Evolutionary conservation across 92 coral and sea anemone species (phyloP).

Genomic region (Actinernus sp.): DNA sequence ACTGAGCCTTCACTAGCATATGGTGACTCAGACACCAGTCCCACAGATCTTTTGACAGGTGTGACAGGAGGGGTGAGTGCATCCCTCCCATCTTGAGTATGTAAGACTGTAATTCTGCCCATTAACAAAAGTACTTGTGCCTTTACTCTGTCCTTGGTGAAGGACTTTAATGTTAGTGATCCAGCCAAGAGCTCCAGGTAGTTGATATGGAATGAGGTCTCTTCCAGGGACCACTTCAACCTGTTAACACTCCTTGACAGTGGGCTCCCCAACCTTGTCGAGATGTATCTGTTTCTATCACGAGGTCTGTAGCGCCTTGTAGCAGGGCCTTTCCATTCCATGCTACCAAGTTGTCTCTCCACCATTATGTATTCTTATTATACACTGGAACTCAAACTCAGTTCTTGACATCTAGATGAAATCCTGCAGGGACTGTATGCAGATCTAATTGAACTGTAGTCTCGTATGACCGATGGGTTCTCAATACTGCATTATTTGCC

Average conservation of each 20-base stretch:
- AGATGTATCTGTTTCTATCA: constrained; percentile 68
- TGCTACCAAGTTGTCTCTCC: constrained; percentile 38
- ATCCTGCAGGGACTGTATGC: not conserved
- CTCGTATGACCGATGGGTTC: constrained; percentile 36
- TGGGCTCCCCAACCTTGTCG: constrained; percentile 55
- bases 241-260: constrained; percentile 51
- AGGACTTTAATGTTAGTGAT: constrained; percentile 5
- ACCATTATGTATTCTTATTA: constrained; percentile 44
- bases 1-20: constrained; percentile 14
- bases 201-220: constrained; percentile 15
- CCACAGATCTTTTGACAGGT: constrained; percentile 37
- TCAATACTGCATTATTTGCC: constrained; percentile 4
- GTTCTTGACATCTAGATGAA: too few relatives aligned
- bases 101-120: constrained; percentile 41
- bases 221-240: constrained; percentile 25
- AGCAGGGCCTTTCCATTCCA: constrained; percentile 56
- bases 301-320: constrained; percentile 35
- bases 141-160: constrained; percentile 16
- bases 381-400: too few relatives aligned
- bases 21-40: constrained; percentile 41
- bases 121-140: constrained; percentile 18
- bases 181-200: constrained; percentile 30
- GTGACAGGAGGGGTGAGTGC: constrained; percentile 22
- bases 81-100: constrained; percentile 49
- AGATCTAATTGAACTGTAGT: constrained; percentile 2